A percentile compares a stretch with the other conserved stretches of the same genome.
Evolutionary conservation across 2,888 invertebrate species (phyloP).

Genomic region (Thereva unica): DNA sequence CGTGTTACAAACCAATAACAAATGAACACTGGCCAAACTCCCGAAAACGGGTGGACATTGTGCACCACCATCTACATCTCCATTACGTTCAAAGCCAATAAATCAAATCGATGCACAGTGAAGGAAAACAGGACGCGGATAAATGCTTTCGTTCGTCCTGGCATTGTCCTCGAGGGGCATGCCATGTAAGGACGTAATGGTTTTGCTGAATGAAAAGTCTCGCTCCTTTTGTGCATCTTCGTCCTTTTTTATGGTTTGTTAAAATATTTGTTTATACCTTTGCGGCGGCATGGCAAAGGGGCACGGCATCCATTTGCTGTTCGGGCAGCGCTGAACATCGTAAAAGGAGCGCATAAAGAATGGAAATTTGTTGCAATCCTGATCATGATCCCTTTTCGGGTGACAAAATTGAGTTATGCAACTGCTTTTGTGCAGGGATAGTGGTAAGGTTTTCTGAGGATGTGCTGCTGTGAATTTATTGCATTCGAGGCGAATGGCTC

Average conservation of each 20-base stretch:
- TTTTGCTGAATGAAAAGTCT: too few relatives aligned
- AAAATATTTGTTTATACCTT: conserved; percentile 40
- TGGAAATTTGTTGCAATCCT: too few relatives aligned
- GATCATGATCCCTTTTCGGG: neutral
- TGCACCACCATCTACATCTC: conserved; percentile 24
- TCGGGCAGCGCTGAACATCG: too few relatives aligned
- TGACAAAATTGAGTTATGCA: conserved; percentile 6
- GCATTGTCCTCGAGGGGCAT: conserved; percentile 17
- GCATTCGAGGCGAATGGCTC: too few relatives aligned
- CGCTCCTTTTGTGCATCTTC: neutral
- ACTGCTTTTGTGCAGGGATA: neutral
- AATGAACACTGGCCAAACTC: conserved; percentile 31
- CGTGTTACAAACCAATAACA: conserved; percentile 32
- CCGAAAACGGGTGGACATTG: conserved; percentile 6
- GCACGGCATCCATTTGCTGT: neutral
- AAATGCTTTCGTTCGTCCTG: too few relatives aligned
- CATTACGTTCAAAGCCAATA: conserved; percentile 16
- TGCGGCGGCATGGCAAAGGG: conserved; percentile 35
- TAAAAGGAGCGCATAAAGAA: too few relatives aligned
- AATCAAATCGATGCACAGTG: neutral
- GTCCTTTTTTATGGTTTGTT: neutral
- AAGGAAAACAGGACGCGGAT: neutral
- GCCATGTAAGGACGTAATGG: too few relatives aligned
- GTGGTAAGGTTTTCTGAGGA: too few relatives aligned
- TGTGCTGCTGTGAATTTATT: too few relatives aligned